Evolutionary conservation across 2,797 vertebrate species (phyloP).

Genomic region (Dipus sagitta): DNA sequence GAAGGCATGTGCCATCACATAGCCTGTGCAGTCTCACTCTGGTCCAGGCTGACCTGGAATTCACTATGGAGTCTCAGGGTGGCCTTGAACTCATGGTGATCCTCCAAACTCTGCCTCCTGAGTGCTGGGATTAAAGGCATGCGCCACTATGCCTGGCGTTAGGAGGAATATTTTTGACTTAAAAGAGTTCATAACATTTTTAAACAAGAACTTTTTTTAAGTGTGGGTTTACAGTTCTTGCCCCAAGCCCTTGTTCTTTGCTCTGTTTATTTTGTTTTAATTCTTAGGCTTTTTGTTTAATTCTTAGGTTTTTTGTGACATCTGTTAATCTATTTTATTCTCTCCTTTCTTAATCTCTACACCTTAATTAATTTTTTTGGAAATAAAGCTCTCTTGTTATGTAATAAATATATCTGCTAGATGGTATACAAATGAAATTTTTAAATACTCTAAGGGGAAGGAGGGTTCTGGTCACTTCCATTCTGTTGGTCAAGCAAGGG

Average conservation of each 20-base stretch:
- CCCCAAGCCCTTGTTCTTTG: background rate
- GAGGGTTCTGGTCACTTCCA: background rate
- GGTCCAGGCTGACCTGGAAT: too few relatives aligned
- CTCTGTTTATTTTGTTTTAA: constrained; percentile 8
- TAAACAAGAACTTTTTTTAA: background rate
- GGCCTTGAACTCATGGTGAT: too few relatives aligned
- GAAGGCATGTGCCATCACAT: background rate
- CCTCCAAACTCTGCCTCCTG: too few relatives aligned
- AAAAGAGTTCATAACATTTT: background rate
- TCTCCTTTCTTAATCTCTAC: constrained; percentile 12
- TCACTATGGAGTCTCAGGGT: too few relatives aligned
- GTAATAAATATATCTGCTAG: background rate
- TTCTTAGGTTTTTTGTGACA: background rate
- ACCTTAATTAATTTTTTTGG: constrained; percentile 40
- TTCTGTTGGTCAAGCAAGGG: background rate
- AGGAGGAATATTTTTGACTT: background rate
- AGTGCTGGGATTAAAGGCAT: too few relatives aligned
- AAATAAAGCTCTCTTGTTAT: background rate
- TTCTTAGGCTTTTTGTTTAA: background rate
- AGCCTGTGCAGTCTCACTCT: too few relatives aligned
- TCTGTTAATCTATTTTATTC: background rate
- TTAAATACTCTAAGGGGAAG: background rate
- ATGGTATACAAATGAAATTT: background rate
- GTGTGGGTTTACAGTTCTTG: background rate
- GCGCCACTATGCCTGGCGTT: background rate